Percentiles rank a stretch among this genome's conserved stretches.
Evolutionary conservation across 2,113 vertebrate genomes (phyloP).

Genomic region (Vimba vimba): DNA sequence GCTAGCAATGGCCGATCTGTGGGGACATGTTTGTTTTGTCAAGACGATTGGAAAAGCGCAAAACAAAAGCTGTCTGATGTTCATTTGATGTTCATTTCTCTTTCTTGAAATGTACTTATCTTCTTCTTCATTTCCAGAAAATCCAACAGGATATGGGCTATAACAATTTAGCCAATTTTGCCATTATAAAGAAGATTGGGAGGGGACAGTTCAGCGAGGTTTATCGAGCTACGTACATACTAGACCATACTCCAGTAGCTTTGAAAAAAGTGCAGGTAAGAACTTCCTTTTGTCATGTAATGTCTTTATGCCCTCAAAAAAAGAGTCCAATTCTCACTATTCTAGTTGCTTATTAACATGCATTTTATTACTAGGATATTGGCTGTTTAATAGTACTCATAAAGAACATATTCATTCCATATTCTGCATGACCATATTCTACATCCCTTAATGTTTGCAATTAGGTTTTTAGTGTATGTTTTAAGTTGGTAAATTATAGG

Average conservation of each 20-base stretch:
- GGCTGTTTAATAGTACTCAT: no score
- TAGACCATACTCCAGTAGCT: slow-evolving; percentile 92
- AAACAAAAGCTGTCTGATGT: background rate
- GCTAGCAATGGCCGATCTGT: background rate
- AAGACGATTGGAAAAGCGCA: background rate
- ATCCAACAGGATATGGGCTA: slow-evolving; percentile 94
- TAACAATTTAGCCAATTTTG: slow-evolving; percentile 92
- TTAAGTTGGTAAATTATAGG: background rate
- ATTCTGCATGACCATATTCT: no score
- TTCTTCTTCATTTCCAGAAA: slow-evolving; percentile 80
- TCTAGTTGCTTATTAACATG: no score
- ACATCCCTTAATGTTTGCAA: no score
- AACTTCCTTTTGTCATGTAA: background rate
- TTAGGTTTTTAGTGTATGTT: background rate
- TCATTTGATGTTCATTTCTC: background rate
- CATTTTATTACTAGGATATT: no score
- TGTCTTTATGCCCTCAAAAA: background rate
- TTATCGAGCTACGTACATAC: slow-evolving; percentile 89
- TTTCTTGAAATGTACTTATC: slow-evolving; percentile 20
- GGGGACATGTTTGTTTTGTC: slow-evolving; percentile 11
- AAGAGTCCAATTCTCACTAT: no score
- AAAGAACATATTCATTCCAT: no score
- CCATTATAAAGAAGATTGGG: slow-evolving; percentile 96
- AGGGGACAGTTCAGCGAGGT: slow-evolving; percentile 98
- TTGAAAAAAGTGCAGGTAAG: slow-evolving; percentile 98